Conservation (phyloP, 2,797 vertebrate species). For the Ptychobarbus kaznakovi region DNA sequence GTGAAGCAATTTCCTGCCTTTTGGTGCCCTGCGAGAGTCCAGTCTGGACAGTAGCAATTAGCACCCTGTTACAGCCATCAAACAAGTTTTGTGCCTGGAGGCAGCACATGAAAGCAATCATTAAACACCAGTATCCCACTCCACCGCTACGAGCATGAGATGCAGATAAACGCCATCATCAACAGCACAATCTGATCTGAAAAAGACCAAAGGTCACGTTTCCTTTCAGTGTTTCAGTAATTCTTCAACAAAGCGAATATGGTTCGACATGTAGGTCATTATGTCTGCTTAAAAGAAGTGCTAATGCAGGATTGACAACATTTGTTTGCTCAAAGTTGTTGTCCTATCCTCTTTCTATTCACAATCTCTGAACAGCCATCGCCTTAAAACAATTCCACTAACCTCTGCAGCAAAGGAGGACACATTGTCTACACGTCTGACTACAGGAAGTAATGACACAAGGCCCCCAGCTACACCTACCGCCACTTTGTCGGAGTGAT, state of each 20-base stretch:
- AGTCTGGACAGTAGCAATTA: conserved; percentile 56
- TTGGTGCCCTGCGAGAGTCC: neutral
- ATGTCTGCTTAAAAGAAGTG: neutral
- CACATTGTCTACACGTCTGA: conserved; percentile 37
- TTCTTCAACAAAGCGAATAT: conserved; percentile 14
- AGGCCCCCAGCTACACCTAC: conserved; percentile 27
- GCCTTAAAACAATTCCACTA: neutral
- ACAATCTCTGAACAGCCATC: neutral
- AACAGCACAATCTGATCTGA: conserved; percentile 24
- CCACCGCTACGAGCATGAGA: conserved; percentile 24
- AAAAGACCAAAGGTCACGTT: neutral
- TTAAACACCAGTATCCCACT: conserved; percentile 49
- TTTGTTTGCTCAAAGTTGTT: neutral
- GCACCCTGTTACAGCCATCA: conserved; percentile 48
- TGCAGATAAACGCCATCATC: conserved; percentile 17
- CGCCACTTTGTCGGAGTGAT: conserved; percentile 44
- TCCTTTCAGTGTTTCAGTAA: neutral
- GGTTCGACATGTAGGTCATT: neutral
- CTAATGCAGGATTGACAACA: conserved; percentile 14
- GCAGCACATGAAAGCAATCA: conserved; percentile 50
- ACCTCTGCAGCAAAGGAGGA: neutral
- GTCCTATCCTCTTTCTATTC: neutral
- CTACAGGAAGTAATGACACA: conserved; percentile 49
- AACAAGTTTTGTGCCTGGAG: conserved; percentile 31
- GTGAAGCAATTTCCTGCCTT: conserved; percentile 13